Evolutionary conservation across 2,888 invertebrate genomes (phyloP), one percentile per base, ranked within the genome.

Genomic region (Lycia hirtaria): DNA sequence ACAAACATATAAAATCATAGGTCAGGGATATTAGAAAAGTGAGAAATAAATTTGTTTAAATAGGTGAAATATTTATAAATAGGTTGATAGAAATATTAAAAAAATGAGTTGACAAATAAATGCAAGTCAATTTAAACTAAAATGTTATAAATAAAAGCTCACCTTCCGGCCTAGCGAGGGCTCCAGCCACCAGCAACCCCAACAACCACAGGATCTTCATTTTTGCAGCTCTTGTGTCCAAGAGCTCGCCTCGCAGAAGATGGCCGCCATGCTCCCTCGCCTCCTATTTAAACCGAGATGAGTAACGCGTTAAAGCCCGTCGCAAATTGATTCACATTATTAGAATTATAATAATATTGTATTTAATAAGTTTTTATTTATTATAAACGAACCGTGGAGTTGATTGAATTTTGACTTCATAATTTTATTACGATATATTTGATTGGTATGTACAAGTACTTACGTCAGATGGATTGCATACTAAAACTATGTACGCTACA

Each of bases 321-420:
- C 33, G 9, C 62, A 10, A 87, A 90, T 89, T 80, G 73, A 88
- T 89, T 87, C 45, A 64, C 54, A 75, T 84, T n/a, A 85, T 85
- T 72, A 56, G 69, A 68, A 75, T 67, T 7, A 14, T 40, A 17
- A 22, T 15, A 17, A 43, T 22, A 17, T 4, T 38, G 67, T 68
- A 71, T 68, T 78, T 77, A 76, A 79, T 78, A 78, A 69, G 61
- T 63, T 68, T 78, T 78, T 77, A 80, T 78, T 76, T 70, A 62
- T 68, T 60, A 65, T 64, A 72, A 80, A 85, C 56, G 65, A 78
- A 71, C 64, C 79, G 76, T 81, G 68, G 66, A 78, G 64, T 35
- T 69, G 45, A 72, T 76, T 68, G 56, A 61, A 54, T 67, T 64
- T 47, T 41, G 24, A 22, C 7, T 17, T 24, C 14, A 22, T 12